Base-by-base conservation (phyloP, 2,888 invertebrate species). In the Drosophila longiperda region DNA sequence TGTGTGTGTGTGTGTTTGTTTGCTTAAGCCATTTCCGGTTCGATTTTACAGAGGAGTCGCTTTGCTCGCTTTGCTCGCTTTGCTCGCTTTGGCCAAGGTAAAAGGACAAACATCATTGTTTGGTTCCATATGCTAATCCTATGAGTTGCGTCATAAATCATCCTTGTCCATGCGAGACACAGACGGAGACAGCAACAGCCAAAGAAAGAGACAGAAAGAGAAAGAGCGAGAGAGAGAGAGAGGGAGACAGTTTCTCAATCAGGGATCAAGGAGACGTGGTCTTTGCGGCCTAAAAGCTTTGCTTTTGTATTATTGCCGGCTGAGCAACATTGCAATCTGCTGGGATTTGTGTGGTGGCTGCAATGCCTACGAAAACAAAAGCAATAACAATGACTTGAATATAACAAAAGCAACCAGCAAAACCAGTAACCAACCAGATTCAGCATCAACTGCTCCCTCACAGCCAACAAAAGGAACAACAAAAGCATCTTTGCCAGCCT, bases 11-110 rank as follows among this genome's bases (percentile, higher is more conserved):
- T 49, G 52, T 50, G 55, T 74, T 57, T 72, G 83, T 86, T 83
- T 83, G 78, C 75, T 83, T 88, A 83, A 85, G 85, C 89, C 87
- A 89, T 88, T 85, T 87, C 84, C 85, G 78, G 89, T 88, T 85
- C 87, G 87, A 85, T 85, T 85, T 87, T 88, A 70, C 55, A 64
- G 32, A 42, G 63, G 29, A 54, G 55, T 57, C 38, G 63, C 20
- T 15, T 34, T 15, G 53, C 70, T 40, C 26, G 69, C 20, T 15
- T 34, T 15, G 53, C 70, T 40, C 26, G 69, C 20, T 15, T 34
- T 15, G 53, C 70, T 40, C 26, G 70, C 42, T 49, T 29, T 55
- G 53, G 59, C 42, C 54, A 23, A 45, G 29, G 38, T 38, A 52
- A 69, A 72, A 71, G 84, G 71, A 81, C 84, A 81, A 81, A 68